Conservation (phyloP, 1,140 invertebrate genomes). For the Camponotus pennsylvanicus region DNA sequence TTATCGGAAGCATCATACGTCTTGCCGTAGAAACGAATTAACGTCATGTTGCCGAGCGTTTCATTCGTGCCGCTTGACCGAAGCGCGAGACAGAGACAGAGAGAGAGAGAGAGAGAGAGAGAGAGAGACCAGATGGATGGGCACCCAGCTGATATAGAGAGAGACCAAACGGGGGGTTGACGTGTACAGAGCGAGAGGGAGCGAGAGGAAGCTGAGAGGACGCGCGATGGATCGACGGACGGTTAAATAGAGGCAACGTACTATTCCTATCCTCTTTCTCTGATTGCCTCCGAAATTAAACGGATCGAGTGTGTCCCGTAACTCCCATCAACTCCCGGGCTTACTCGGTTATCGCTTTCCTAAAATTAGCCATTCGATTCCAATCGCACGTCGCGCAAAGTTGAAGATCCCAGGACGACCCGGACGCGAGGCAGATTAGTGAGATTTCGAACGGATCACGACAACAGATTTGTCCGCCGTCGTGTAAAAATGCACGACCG, state of each 20-base stretch:
- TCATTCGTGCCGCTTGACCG: constrained; percentile 57
- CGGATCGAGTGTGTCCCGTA: constrained; percentile 53
- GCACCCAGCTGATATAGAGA: constrained; percentile 43
- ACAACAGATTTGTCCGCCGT: not conserved
- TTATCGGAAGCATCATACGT: constrained; percentile 70
- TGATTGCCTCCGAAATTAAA: constrained; percentile 73
- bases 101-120: constrained; percentile 18
- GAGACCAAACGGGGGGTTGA: constrained; percentile 9
- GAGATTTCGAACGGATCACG: constrained; percentile 1
- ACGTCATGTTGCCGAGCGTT: constrained; percentile 70
- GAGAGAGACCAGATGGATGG: constrained; percentile 61
- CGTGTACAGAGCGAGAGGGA: constrained; percentile 2
- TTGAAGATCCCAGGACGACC: not conserved
- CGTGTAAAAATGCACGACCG: not conserved
- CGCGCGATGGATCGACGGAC: constrained; percentile 48
- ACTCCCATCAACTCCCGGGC: constrained; percentile 56
- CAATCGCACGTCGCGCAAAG: constrained; percentile 53
- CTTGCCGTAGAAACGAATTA: constrained; percentile 74
- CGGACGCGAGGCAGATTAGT: not conserved
- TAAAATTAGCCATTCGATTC: constrained; percentile 69
- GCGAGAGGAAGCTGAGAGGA: constrained; percentile 27
- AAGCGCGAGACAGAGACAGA: not conserved
- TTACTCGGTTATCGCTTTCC: constrained; percentile 69
- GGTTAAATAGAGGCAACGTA: constrained; percentile 23
- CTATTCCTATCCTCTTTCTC: constrained; percentile 63